Percentiles rank a stretch among this genome's conserved stretches.
phyloP scores from a whole-genome alignment of 2,797 vertebrate genomes.

The Rhynchonycteris naso region DNA sequence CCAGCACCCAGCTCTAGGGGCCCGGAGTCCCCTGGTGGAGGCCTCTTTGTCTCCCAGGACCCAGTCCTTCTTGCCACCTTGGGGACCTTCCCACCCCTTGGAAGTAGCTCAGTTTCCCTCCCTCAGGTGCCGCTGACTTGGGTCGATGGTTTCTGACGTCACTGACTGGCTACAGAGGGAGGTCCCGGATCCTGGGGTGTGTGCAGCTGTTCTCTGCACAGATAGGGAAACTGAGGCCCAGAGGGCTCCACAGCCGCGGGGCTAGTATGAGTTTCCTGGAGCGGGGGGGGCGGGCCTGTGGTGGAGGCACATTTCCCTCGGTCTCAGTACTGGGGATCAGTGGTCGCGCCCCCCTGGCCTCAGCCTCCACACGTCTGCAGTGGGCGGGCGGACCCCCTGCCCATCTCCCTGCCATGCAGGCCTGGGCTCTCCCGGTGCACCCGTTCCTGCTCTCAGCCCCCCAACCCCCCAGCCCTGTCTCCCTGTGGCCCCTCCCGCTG shows the following conservation, averaged over 20 bases:
- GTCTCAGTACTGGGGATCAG: neutral
- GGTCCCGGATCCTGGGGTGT: neutral
- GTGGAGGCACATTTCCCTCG: neutral
- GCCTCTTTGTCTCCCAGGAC: neutral
- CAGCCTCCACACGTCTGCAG: neutral
- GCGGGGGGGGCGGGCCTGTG: rapidly evolving
- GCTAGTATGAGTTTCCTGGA: neutral
- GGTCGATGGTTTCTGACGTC: neutral
- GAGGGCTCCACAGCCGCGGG: rapidly evolving
- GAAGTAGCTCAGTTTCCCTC: neutral
- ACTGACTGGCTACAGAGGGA: neutral
- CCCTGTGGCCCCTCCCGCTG: neutral
- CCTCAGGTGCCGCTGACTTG: neutral
- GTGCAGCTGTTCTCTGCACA: neutral
- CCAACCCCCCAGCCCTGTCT: neutral
- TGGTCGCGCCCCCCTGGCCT: neutral
- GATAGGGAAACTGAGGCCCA: neutral
- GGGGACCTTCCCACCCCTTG: neutral
- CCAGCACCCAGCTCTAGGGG: rapidly evolving
- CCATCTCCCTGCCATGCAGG: neutral
- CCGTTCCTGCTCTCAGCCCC: neutral
- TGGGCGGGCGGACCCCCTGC: neutral
- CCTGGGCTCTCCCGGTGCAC: no score
- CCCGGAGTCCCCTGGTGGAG: neutral
- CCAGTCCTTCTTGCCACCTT: rapidly evolving